Percentiles rank a stretch among this genome's conserved stretches.
phyloP scores from a whole-genome alignment of 1,140 invertebrate species.

The Cephus cinctus region DNA sequence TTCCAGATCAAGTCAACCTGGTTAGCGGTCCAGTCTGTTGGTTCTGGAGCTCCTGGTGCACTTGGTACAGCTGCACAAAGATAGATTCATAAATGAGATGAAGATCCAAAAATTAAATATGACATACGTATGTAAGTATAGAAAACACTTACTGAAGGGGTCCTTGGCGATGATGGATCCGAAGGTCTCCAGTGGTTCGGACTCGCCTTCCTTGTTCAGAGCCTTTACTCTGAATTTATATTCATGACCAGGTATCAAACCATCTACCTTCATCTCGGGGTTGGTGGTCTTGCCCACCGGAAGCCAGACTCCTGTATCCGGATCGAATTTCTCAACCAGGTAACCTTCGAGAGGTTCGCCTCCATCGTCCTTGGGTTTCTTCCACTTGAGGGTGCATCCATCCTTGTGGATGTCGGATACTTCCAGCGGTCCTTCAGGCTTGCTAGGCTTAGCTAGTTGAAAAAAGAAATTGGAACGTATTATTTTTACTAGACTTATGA shows the following conservation, averaged over 20 bases:
- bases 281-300: conserved; percentile 79
- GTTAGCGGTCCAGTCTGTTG: conserved; percentile 88
- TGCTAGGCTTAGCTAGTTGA: conserved; percentile 85
- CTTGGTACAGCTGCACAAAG: conserved; percentile 68
- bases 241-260: conserved; percentile 88
- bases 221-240: conserved; percentile 99
- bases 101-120: too few relatives aligned
- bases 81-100: too few relatives aligned
- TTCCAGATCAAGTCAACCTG: conserved; percentile 87
- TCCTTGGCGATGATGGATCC: conserved; percentile 93
- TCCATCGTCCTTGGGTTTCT: conserved; percentile 96
- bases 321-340: conserved; percentile 93
- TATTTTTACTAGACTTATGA: conserved; percentile 7
- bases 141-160: conserved; percentile 81
- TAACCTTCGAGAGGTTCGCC: conserved; percentile 94
- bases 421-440: conserved; percentile 92
- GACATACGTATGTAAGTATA: conserved; percentile 11
- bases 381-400: conserved; percentile 95
- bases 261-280: conserved; percentile 86
- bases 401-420: conserved; percentile 95
- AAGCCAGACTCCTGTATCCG: conserved; percentile 87
- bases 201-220: conserved; percentile 95
- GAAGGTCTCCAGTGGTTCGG: conserved; percentile 92
- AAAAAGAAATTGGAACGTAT: conserved; percentile 20
- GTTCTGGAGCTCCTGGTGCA: conserved; percentile 80